These are phyloP conservation scores for Eustalomyia histrio DNA, from an alignment of 2,888 invertebrate genomes.

Conservation along the genomic window DNA sequence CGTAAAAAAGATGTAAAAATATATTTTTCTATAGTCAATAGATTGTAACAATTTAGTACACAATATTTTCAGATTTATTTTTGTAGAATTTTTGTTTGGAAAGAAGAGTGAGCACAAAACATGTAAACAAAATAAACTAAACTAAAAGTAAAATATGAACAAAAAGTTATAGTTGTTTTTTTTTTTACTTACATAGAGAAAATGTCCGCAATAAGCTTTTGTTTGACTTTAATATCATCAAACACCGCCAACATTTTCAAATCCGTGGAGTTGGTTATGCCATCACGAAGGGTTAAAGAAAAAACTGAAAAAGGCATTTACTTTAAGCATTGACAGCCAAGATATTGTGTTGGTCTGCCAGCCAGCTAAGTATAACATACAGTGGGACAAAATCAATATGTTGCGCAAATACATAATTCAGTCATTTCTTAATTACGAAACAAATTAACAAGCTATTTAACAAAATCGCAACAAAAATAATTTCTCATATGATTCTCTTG, in stretches of 20 bases:
- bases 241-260: neutral
- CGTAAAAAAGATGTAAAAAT: conserved; percentile 22
- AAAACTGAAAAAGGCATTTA: conserved; percentile 12
- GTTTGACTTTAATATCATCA: conserved; percentile 52
- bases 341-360: conserved; percentile 2
- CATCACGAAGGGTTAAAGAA: no score
- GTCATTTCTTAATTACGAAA: no score
- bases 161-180: conserved; percentile 26
- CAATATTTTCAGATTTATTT: conserved; percentile 26
- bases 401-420: no score
- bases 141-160: conserved; percentile 7
- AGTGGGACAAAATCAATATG: no score
- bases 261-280: no score
- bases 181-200: conserved; percentile 41
- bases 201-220: conserved; percentile 49
- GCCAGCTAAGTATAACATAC: neutral
- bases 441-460: no score
- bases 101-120: conserved; percentile 29
- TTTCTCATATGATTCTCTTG: no score
- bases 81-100: neutral
- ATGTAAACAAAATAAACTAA: conserved; percentile 30
- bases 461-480: no score
- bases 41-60: conserved; percentile 32
- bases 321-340: conserved; percentile 38
- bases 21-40: conserved; percentile 20